Evolutionary conservation across 2,888 invertebrate species (phyloP).

Genomic region (Lapara coniferarum): DNA sequence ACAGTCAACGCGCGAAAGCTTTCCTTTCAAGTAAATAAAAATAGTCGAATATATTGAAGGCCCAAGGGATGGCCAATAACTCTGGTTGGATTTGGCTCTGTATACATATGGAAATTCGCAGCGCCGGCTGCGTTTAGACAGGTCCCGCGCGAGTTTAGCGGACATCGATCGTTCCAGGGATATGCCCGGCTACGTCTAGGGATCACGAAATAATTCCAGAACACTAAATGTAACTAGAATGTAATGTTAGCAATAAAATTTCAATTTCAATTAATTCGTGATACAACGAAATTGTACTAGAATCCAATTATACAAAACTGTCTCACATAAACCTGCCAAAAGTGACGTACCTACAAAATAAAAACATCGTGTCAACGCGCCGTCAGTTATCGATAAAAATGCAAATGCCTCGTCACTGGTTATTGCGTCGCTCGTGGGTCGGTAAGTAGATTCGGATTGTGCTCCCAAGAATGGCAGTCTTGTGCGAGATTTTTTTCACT

Average conservation of each 20-base stretch:
- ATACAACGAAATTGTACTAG: too few species aligned
- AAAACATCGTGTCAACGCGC: slow-evolving; percentile 47
- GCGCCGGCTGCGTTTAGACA: slow-evolving; percentile 53
- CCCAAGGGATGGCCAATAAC: slow-evolving; percentile 78
- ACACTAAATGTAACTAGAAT: neutral
- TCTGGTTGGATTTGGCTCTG: slow-evolving; percentile 68
- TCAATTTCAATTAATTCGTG: too few species aligned
- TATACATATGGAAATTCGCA: slow-evolving; percentile 72
- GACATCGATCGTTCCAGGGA: slow-evolving; percentile 52
- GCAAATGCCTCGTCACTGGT: slow-evolving; percentile 72
- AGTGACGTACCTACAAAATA: too few species aligned
- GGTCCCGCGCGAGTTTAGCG: slow-evolving; percentile 42
- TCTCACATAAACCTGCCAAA: too few species aligned
- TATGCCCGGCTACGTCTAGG: slow-evolving; percentile 7
- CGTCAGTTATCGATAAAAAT: slow-evolving; percentile 74
- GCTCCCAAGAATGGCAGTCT: slow-evolving; percentile 3
- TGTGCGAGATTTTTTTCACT: neutral
- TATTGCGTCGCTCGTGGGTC: slow-evolving; percentile 68
- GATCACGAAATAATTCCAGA: neutral
- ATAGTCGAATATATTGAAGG: slow-evolving; percentile 75
- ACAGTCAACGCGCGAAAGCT: slow-evolving; percentile 60
- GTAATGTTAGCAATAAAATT: too few species aligned
- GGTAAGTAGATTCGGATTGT: slow-evolving; percentile 30
- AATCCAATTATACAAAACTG: too few species aligned
- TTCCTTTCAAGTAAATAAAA: slow-evolving; percentile 72